Percentiles rank a stretch among this genome's conserved stretches.
Conservation (phyloP, 2,888 invertebrate species). For the Abscondita cerata region DNA sequence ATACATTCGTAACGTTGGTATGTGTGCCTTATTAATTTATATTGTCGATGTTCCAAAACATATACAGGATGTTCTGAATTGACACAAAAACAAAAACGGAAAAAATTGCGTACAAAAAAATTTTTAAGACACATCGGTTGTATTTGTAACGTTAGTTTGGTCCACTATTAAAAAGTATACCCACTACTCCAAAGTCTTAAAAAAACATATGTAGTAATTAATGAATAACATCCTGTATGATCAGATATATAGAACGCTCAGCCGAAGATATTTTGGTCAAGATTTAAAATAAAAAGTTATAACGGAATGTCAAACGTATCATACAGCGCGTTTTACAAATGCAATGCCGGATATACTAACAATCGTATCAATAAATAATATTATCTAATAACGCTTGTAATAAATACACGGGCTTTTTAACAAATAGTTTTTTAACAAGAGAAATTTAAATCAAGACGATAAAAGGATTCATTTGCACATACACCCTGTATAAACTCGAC, state of each 20-base stretch:
- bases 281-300: neutral
- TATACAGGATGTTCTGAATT: conserved; percentile 12
- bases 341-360: no score
- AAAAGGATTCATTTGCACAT: conserved; percentile 10
- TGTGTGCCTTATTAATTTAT: conserved; percentile 21
- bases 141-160: conserved; percentile 6
- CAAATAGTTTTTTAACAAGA: no score
- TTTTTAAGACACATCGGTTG: conserved; percentile 11
- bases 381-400: no score
- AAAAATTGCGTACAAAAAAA: neutral
- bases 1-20: conserved; percentile 13
- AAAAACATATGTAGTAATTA: neutral
- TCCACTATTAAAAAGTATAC: conserved; percentile 6
- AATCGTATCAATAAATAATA: no score
- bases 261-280: neutral
- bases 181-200: neutral
- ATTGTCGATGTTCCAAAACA: conserved; percentile 43
- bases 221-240: conserved; percentile 7
- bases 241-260: neutral
- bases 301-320: no score
- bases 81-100: neutral
- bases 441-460: neutral
- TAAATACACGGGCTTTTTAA: no score
- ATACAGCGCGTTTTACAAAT: no score
- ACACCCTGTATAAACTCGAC: conserved; percentile 8